phyloP scores from a whole-genome alignment of 2,888 invertebrate genomes.

The Rotaria magnacalcarata region DNA sequence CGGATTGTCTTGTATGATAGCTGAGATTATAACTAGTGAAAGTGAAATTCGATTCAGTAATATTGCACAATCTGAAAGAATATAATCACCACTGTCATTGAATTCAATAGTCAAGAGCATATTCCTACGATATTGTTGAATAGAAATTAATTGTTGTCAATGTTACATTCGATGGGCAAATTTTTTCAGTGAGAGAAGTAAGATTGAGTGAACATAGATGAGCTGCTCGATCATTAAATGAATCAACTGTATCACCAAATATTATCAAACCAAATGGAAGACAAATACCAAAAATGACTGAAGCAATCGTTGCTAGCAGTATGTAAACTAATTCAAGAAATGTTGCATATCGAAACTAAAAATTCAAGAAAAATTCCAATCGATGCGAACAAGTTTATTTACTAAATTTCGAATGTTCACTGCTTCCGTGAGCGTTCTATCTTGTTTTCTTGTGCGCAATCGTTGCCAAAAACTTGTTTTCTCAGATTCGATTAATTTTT shows the following conservation, averaged over 20 bases:
- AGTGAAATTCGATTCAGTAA: background rate
- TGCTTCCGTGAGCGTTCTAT: no score
- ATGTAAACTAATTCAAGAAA: constrained; percentile 53
- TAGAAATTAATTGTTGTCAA: background rate
- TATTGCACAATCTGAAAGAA: background rate
- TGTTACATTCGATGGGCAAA: background rate
- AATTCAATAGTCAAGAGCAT: background rate
- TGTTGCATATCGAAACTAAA: constrained; percentile 55
- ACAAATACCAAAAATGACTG: constrained; percentile 52
- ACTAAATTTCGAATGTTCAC: no score
- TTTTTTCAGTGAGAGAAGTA: background rate
- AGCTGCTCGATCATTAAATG: constrained; percentile 51
- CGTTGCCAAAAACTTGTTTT: no score
- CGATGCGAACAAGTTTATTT: no score
- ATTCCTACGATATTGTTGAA: background rate
- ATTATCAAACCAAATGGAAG: constrained; percentile 57
- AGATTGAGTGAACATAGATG: background rate
- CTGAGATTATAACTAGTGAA: background rate
- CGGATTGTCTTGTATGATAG: background rate
- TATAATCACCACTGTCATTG: no score
- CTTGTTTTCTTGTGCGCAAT: no score
- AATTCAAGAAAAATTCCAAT: no score
- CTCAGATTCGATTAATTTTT: no score
- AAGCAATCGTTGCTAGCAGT: constrained; percentile 51
- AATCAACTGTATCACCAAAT: constrained; percentile 56